Percentiles rank a stretch among this genome's conserved stretches.
Conservation (phyloP, 2,888 invertebrate species). For the Heliothis peltigera region DNA sequence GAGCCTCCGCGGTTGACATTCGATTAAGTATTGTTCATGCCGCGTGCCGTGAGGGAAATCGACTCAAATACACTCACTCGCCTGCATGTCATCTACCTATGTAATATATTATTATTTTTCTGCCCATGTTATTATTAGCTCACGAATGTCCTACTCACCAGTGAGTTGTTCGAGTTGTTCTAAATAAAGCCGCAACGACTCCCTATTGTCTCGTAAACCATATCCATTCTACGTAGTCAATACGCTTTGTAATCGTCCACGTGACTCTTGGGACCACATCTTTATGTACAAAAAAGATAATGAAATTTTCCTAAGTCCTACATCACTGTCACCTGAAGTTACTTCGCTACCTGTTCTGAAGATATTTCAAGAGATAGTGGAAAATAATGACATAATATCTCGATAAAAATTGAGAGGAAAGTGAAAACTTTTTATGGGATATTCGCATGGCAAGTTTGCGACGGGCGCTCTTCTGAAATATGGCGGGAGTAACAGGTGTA, state of each 20-base stretch:
- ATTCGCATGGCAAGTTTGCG: conserved; percentile 58
- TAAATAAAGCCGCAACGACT: not conserved
- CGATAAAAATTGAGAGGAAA: conserved; percentile 52
- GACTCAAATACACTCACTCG: conserved; percentile 9
- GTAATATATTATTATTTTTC: not conserved
- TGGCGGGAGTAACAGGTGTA: conserved; percentile 72
- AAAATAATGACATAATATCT: conserved; percentile 49
- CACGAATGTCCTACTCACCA: not conserved
- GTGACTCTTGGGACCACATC: conserved; percentile 12
- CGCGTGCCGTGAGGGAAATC: conserved; percentile 10
- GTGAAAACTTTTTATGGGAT: conserved; percentile 57
- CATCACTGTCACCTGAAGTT: conserved; percentile 47
- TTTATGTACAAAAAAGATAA: conserved; percentile 26
- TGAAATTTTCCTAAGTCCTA: conserved; percentile 45
- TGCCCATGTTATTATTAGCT: not conserved
- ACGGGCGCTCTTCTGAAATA: conserved; percentile 62
- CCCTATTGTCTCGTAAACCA: not conserved
- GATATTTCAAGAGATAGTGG: conserved; percentile 47
- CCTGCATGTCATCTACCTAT: conserved; percentile 2
- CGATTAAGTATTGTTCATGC: conserved; percentile 55
- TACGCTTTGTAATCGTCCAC: not conserved
- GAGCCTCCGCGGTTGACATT: conserved; percentile 48
- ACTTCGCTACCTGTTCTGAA: conserved; percentile 25
- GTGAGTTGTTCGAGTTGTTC: not conserved
- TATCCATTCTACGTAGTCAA: not conserved